Conservation (phyloP, 2,797 vertebrate species). For the Orestias chungarensis region DNA sequence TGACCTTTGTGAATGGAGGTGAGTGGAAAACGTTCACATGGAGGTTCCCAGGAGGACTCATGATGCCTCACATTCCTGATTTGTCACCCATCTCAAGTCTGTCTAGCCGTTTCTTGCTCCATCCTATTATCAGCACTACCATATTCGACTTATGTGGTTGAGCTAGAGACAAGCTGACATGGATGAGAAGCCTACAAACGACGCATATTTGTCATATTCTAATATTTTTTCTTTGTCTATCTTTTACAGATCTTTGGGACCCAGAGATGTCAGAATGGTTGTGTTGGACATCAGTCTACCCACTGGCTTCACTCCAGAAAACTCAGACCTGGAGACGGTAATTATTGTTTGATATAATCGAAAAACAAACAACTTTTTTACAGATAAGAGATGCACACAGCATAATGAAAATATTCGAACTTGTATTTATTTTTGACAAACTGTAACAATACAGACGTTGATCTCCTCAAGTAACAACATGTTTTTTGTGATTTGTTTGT, state of each 20-base stretch:
- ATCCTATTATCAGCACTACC: not conserved
- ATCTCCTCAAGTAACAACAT: not conserved
- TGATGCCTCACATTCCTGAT: no score
- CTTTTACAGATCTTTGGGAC: constrained; percentile 66
- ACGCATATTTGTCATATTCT: not conserved
- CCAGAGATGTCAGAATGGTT: constrained; percentile 75
- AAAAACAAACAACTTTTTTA: not conserved
- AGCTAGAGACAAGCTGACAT: not conserved
- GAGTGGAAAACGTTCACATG: no score
- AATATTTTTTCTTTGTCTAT: not conserved
- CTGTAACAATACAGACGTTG: not conserved
- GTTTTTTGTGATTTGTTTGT: constrained; percentile 7
- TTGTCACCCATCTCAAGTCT: not conserved
- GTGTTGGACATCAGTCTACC: constrained; percentile 79
- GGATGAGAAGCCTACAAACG: not conserved
- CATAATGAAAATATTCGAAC: not conserved
- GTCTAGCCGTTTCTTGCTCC: not conserved
- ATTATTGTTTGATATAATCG: no score
- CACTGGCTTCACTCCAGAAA: constrained; percentile 80
- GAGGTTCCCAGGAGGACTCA: no score
- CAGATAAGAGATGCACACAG: not conserved
- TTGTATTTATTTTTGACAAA: not conserved
- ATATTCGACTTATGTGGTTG: not conserved
- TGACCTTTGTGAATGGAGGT: no score
- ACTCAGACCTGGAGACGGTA: constrained; percentile 79